A percentile compares a stretch with the other conserved stretches of the same genome.
Evolutionary conservation across 1,140 invertebrate species (phyloP).

Genomic region (Lasioglossum baleicum): DNA sequence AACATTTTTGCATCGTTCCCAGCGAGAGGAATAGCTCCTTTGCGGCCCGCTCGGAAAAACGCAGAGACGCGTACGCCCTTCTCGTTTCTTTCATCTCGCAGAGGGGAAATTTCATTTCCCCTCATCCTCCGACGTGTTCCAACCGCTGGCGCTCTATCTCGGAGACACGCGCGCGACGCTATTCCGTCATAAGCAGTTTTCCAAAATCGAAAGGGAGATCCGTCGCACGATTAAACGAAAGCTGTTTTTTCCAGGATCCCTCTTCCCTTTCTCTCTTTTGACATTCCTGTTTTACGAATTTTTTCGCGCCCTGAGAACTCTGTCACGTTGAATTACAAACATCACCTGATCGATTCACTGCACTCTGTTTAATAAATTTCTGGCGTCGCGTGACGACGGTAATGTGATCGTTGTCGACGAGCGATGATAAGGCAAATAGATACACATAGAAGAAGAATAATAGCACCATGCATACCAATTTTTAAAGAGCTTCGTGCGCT

Average conservation of each 20-base stretch:
- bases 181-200: slow-evolving; percentile 13
- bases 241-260: background rate
- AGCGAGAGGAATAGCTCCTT: background rate
- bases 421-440: too few species aligned
- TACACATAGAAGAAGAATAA: too few species aligned
- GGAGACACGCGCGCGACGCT: background rate
- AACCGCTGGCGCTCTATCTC: background rate
- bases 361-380: too few species aligned
- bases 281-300: background rate
- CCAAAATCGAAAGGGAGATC: slow-evolving; percentile 8
- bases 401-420: too few species aligned
- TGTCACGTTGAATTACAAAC: too few species aligned
- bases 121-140: background rate
- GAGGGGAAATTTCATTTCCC: slow-evolving; percentile 39
- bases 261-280: background rate
- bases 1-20: slow-evolving; percentile 34
- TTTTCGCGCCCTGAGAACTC: too few species aligned
- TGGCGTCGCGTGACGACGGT: too few species aligned
- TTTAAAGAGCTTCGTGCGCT: too few species aligned
- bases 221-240: background rate
- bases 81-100: slow-evolving; percentile 43
- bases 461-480: too few species aligned
- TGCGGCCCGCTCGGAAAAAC: background rate
- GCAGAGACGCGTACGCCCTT: slow-evolving; percentile 10
- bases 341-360: too few species aligned